Evolutionary conservation across 2,888 invertebrate species (phyloP).

Genomic region (Drosophila prolongata): DNA sequence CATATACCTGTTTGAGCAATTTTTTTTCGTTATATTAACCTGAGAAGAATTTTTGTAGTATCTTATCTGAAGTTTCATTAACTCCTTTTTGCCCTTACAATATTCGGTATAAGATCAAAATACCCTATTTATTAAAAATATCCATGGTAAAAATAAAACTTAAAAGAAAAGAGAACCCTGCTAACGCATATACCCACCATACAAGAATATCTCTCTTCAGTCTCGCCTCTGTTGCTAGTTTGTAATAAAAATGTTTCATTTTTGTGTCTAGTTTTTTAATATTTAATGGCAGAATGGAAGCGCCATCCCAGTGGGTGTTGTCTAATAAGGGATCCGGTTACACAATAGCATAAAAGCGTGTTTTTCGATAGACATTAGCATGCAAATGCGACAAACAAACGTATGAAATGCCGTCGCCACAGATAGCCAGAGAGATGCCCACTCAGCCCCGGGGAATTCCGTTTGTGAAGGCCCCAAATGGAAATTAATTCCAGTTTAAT

Average conservation of each 20-base stretch:
- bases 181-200: neutral
- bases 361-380: constrained; percentile 78
- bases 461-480: constrained; percentile 43
- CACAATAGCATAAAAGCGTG: constrained; percentile 65
- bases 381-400: constrained; percentile 75
- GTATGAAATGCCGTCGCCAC: constrained; percentile 34
- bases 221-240: constrained; percentile 40
- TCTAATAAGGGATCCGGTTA: constrained; percentile 34
- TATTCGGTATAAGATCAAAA: too few species aligned
- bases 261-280: constrained; percentile 77
- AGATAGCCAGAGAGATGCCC: constrained; percentile 20
- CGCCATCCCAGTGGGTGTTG: constrained; percentile 6
- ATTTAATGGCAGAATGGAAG: constrained; percentile 66
- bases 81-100: too few species aligned
- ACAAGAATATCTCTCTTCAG: constrained; percentile 2
- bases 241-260: constrained; percentile 78
- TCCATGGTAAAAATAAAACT: neutral
- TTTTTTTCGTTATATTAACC: too few species aligned
- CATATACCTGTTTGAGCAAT: too few species aligned
- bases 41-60: too few species aligned
- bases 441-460: constrained; percentile 17
- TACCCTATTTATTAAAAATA: too few species aligned
- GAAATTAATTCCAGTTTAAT: constrained; percentile 77
- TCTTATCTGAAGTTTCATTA: too few species aligned
- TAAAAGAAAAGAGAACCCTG: neutral